Conservation (phyloP, 2,113 vertebrate genomes). For the Entomyzon cyanotis region DNA sequence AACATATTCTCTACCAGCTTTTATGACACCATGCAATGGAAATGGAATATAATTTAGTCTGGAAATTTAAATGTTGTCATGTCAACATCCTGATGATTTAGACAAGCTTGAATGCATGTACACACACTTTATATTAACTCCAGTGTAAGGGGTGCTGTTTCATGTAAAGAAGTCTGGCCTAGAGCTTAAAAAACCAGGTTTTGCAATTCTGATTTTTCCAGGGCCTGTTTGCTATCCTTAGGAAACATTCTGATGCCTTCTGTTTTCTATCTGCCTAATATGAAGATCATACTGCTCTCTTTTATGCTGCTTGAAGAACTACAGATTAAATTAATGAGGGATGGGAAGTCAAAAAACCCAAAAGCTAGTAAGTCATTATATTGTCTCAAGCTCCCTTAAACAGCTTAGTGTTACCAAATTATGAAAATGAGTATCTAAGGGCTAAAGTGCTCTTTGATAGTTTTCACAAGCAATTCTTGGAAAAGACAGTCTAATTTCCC, state of each 20-base stretch:
- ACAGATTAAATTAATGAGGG: background rate
- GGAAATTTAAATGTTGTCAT: constrained; percentile 14
- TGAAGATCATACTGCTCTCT: background rate
- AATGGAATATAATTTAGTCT: background rate
- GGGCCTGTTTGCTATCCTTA: background rate
- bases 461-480: background rate
- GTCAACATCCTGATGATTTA: constrained; percentile 10
- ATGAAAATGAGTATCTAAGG: background rate
- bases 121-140: background rate
- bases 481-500: background rate
- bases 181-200: constrained; percentile 1
- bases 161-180: background rate
- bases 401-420: background rate
- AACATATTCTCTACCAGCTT: background rate
- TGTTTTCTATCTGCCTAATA: constrained; percentile 16
- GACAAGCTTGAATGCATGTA: background rate
- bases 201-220: constrained; percentile 23
- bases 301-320: background rate
- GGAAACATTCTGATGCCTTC: constrained; percentile 16
- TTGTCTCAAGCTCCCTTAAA: background rate
- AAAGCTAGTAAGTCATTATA: background rate
- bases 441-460: background rate
- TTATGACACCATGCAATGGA: background rate
- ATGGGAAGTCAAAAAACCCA: background rate
- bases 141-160: background rate